Evolutionary conservation across 2,113 vertebrate species (phyloP).

Genomic region (Puffinus mauretanicus): DNA sequence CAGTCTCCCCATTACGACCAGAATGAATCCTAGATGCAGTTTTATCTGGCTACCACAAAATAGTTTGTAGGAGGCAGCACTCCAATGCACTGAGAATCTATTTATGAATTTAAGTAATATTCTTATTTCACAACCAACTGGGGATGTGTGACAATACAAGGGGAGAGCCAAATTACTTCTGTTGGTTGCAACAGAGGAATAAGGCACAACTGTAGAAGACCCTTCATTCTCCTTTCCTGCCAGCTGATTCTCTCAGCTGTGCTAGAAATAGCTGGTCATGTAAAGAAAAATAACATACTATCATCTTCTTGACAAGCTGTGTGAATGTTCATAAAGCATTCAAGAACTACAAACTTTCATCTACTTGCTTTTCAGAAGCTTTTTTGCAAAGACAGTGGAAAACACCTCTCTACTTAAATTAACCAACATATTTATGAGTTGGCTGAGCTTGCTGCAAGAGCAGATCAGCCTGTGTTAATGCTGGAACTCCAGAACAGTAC

Average conservation of each 20-base stretch:
- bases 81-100: background rate
- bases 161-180: background rate
- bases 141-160: background rate
- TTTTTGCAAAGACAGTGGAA: background rate
- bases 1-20: background rate
- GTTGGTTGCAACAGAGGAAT: background rate
- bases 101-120: background rate
- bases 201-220: background rate
- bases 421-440: background rate
- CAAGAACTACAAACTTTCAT: background rate
- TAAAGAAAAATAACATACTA: background rate
- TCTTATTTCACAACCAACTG: background rate
- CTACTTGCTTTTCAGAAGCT: background rate
- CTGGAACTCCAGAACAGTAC: background rate
- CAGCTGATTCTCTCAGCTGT: background rate
- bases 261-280: background rate
- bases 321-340: background rate
- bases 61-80: background rate
- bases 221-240: background rate
- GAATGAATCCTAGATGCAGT: background rate
- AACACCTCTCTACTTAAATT: background rate
- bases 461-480: background rate
- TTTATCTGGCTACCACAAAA: background rate
- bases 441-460: background rate
- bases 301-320: background rate